phyloP scores from a whole-genome alignment of 2,888 invertebrate species.

The Latheticus oryzae region DNA sequence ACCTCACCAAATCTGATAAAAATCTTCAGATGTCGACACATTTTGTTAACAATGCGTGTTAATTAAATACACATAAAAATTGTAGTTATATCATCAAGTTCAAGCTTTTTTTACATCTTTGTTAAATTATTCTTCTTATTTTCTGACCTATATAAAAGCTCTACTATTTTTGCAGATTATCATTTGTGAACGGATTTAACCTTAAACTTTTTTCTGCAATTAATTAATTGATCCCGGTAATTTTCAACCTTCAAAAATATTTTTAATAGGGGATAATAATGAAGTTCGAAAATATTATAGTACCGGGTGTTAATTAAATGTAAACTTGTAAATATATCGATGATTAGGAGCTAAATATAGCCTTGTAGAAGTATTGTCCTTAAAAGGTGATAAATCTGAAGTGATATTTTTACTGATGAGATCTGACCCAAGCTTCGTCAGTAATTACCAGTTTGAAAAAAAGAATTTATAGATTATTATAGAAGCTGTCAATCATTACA shows the following conservation, averaged over 20 bases:
- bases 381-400: too few relatives aligned
- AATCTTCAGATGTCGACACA: conserved; percentile 12
- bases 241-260: conserved; percentile 12
- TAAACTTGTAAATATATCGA: conserved; percentile 17
- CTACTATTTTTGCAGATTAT: not conserved
- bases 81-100: conserved; percentile 16
- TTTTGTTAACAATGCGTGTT: conserved; percentile 11
- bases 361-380: conserved; percentile 8
- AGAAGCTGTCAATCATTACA: too few relatives aligned
- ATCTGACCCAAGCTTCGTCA: too few relatives aligned
- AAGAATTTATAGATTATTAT: too few relatives aligned
- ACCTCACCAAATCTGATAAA: not conserved
- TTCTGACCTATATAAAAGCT: not conserved
- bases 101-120: conserved; percentile 6
- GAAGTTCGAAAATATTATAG: conserved; percentile 11
- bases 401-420: too few relatives aligned
- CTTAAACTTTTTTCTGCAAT: conserved; percentile 2
- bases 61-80: conserved; percentile 6
- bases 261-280: conserved; percentile 1
- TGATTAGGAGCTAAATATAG: not conserved
- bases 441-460: too few relatives aligned
- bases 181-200: not conserved
- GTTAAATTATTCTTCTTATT: not conserved
- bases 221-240: not conserved
- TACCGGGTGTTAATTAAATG: conserved; percentile 17